phyloP scores from a whole-genome alignment of 2,113 vertebrate genomes.

The Ptilonorhynchus violaceus region DNA sequence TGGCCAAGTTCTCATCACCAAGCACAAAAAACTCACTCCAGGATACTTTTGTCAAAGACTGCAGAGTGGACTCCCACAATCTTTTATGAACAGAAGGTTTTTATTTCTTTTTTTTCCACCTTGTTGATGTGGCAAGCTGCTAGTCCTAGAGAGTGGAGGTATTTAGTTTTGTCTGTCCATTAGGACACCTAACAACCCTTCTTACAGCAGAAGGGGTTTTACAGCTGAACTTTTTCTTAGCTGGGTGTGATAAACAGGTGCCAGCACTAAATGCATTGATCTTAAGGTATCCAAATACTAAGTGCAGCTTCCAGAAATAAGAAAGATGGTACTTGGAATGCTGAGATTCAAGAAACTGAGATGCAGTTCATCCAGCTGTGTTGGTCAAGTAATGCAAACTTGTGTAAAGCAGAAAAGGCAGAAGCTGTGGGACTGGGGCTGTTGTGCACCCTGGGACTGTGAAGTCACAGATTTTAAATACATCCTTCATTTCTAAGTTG shows the following conservation, averaged over 20 bases:
- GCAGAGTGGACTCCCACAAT: not conserved
- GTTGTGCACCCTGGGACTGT: not conserved
- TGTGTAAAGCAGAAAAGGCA: constrained; percentile 44
- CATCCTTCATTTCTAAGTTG: constrained; percentile 20
- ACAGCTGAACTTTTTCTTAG: constrained; percentile 13
- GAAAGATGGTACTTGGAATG: not conserved
- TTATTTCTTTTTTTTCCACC: not conserved
- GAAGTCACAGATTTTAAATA: constrained; percentile 23
- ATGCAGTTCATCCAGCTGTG: constrained; percentile 1
- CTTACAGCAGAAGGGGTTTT: not conserved
- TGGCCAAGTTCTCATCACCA: not conserved
- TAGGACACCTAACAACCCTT: not conserved
- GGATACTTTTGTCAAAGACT: not conserved
- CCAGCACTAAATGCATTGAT: not conserved
- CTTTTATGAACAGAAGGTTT: not conserved
- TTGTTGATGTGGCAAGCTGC: not conserved
- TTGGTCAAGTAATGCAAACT: constrained; percentile 2
- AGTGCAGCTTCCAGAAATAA: not conserved
- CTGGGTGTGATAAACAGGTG: not conserved
- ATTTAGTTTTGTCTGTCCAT: not conserved
- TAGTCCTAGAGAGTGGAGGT: not conserved
- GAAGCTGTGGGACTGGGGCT: constrained; percentile 7
- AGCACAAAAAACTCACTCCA: not conserved
- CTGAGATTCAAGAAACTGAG: not conserved
- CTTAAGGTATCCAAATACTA: not conserved